Evolutionary conservation across 1,140 invertebrate species (phyloP).

Genomic region (Mercenaria mercenaria): DNA sequence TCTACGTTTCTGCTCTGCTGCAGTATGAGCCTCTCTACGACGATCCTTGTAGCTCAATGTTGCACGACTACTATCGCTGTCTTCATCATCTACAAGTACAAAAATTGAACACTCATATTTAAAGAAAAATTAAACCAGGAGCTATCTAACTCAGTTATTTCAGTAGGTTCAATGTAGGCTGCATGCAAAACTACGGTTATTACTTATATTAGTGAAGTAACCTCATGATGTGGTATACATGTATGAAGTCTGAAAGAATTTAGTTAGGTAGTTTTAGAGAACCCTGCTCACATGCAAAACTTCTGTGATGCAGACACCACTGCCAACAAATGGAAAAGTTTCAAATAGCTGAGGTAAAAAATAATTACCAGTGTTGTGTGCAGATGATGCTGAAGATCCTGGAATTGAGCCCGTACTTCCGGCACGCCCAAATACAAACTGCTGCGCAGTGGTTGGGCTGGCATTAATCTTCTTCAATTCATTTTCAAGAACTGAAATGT

Average conservation of each 20-base stretch:
- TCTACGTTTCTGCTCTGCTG: slow-evolving; percentile 98
- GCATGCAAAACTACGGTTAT: too few relatives aligned
- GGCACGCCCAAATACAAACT: slow-evolving; percentile 91
- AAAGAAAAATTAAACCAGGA: too few relatives aligned
- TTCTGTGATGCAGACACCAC: too few relatives aligned
- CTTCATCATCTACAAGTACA: slow-evolving; percentile 92
- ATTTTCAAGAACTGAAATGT: slow-evolving; percentile 79
- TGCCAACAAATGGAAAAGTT: too few relatives aligned
- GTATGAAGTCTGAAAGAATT: too few relatives aligned
- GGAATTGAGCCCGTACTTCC: slow-evolving; percentile 94
- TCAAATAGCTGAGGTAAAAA: not conserved
- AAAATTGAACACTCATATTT: not conserved
- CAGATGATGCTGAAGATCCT: slow-evolving; percentile 91
- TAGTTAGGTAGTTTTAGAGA: too few relatives aligned
- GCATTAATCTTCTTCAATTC: slow-evolving; percentile 89
- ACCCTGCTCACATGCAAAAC: too few relatives aligned
- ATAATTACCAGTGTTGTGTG: slow-evolving; percentile 91
- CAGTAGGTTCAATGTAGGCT: too few relatives aligned
- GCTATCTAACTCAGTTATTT: too few relatives aligned
- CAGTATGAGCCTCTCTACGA: slow-evolving; percentile 97
- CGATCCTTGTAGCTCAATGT: slow-evolving; percentile 96
- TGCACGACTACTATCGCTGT: slow-evolving; percentile 91
- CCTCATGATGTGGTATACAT: not conserved
- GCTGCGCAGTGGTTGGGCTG: slow-evolving; percentile 89
- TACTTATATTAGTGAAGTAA: not conserved